Evolutionary conservation across 2,113 vertebrate species (phyloP).

Genomic region (Origma solitaria): DNA sequence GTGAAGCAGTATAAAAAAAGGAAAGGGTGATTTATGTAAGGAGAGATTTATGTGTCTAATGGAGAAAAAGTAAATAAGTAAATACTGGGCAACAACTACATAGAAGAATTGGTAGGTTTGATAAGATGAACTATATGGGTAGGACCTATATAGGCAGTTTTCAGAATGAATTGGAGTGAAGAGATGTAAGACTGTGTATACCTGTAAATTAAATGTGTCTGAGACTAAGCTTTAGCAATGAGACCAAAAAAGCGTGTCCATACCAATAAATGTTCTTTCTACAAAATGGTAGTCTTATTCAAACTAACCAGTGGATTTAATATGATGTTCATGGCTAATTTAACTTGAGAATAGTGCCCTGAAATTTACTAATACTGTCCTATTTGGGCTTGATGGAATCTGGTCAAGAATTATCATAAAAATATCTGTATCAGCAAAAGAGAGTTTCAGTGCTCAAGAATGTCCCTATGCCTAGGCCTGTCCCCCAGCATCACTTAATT

Average conservation of each 20-base stretch:
- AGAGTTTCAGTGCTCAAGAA: background rate
- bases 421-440: background rate
- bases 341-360: background rate
- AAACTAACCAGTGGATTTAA: background rate
- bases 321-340: background rate
- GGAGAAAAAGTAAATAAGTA: background rate
- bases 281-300: background rate
- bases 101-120: background rate
- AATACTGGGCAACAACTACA: background rate
- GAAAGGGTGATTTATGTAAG: background rate
- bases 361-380: background rate
- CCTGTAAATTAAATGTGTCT: background rate
- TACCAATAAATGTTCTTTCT: background rate
- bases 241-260: background rate
- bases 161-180: background rate
- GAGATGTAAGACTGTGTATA: background rate
- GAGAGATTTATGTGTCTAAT: background rate
- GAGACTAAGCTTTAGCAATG: background rate
- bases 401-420: background rate
- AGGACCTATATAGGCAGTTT: background rate
- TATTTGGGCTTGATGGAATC: background rate
- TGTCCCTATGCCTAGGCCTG: background rate
- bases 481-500: background rate
- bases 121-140: background rate
- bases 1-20: background rate